A percentile compares a stretch with the other conserved stretches of the same genome.
These are phyloP conservation scores for Rhagoletis zephyria DNA, from an alignment of 1,140 invertebrate genomes.

Conservation along the genomic window DNA sequence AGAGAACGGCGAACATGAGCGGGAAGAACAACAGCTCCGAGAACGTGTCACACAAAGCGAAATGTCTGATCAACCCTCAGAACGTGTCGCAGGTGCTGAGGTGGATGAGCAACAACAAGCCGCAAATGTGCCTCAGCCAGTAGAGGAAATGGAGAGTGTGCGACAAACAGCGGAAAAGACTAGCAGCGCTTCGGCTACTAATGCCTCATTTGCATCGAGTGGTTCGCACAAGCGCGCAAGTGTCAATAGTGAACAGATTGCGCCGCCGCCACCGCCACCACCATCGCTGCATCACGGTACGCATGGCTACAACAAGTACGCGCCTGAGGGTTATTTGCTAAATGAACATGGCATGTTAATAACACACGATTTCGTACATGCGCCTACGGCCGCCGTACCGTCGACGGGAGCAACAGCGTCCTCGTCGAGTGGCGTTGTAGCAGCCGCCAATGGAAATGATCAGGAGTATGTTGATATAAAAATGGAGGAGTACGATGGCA, in stretches of 20 bases:
- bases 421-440: constrained; percentile 61
- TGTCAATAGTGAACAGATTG: constrained; percentile 41
- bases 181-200: not conserved
- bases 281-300: constrained; percentile 6
- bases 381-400: constrained; percentile 58
- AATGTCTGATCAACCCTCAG: not conserved
- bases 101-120: constrained; percentile 21
- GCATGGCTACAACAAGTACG: constrained; percentile 56
- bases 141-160: constrained; percentile 70
- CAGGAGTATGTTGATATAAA: constrained; percentile 64
- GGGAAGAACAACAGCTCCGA: not conserved
- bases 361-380: constrained; percentile 65
- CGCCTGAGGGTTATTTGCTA: constrained; percentile 62
- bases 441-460: constrained; percentile 57
- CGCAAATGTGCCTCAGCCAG: constrained; percentile 61
- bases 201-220: not conserved
- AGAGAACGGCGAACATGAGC: not conserved
- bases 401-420: constrained; percentile 60
- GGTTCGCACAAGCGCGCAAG: constrained; percentile 22
- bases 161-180: constrained; percentile 61
- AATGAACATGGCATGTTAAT: constrained; percentile 71
- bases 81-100: not conserved
- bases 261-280: constrained; percentile 51
- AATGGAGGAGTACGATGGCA: constrained; percentile 67
- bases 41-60: not conserved